Percentiles rank a stretch among this genome's conserved stretches.
phyloP scores from a whole-genome alignment of 2,113 vertebrate species.

The Phyllopteryx taeniolatus region DNA sequence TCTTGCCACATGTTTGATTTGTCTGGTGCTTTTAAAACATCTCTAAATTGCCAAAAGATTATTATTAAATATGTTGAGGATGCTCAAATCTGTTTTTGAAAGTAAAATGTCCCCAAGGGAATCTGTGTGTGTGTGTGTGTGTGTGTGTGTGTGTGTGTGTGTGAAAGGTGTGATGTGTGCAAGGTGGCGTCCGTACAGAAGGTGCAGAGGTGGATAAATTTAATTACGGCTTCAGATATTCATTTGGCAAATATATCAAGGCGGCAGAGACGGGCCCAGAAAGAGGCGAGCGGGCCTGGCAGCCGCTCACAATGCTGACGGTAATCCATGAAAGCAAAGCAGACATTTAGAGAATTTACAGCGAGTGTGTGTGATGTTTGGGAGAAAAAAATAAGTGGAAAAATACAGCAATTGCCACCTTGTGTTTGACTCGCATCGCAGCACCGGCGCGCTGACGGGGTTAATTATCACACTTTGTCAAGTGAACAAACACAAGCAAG shows the following conservation, averaged over 20 bases:
- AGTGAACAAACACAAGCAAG: neutral
- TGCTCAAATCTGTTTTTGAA: neutral
- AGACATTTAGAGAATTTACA: constrained; percentile 71
- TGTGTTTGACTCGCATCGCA: neutral
- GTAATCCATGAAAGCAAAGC: constrained; percentile 74
- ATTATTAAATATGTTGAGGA: neutral
- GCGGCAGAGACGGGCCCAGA: constrained; percentile 75
- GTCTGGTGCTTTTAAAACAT: neutral
- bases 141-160: neutral
- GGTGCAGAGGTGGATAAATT: constrained; percentile 80
- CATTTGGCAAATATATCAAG: constrained; percentile 83
- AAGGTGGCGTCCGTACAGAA: constrained; percentile 73
- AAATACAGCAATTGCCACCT: constrained; percentile 1
- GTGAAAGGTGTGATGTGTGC: constrained; percentile 63
- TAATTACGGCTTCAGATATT: constrained; percentile 81
- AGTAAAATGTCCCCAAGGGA: neutral
- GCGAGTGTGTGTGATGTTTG: constrained; percentile 60
- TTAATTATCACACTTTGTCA: neutral
- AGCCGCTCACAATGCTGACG: constrained; percentile 67
- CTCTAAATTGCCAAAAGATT: neutral
- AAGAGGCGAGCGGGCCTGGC: constrained; percentile 75
- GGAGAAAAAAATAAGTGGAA: constrained; percentile 6
- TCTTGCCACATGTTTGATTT: neutral
- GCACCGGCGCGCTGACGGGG: neutral
- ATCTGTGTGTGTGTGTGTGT: neutral